Evolutionary conservation across 2,113 vertebrate genomes (phyloP), one percentile per base, ranked within the genome.

Genomic region (Passer montanus): DNA sequence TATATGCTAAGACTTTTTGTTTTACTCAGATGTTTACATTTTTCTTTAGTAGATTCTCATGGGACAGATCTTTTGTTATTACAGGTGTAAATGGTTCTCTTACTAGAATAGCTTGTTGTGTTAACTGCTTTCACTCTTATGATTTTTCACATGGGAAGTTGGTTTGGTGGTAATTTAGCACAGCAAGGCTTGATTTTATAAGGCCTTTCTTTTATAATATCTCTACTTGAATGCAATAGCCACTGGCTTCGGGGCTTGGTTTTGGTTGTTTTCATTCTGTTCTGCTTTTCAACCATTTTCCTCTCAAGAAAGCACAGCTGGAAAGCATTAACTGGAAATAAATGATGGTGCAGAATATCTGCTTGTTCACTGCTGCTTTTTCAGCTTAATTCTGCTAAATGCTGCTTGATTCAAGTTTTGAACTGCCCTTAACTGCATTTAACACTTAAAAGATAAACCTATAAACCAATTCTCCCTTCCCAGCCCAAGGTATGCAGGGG

Each of bases 341-440:
- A 94, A 94, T 74, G 74, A 90, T 77, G 44, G 60, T 91, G 84
- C 63, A 63, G 74, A 69, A 50, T 94, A 90, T 90, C 46, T 91
- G 78, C 75, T 76, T 91, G 87, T 46, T 95, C 70, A 55, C 9
- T 85, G 74, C 46, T 87, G 84, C 35, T 55, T 64, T 94, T 95
- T 79, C 67, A 83, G 67, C 63, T 73, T 83, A 37, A 76, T 80
- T 83, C 59, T 73, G 26, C 63, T 66, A 44, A 82, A 64, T 50
- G 53, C 44, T 68, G 50, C 62, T 62, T 17, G 37, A 35, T 47
- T 68, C 53, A 87, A 89, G 70, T 90, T 87, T 72, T 73, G 84
- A 93, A 31, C 62, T 66, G 22, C 27, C 22, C 9, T 30, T 89
- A 73, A 69, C 31, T 86, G 58, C 70, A 11, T 90, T 92, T 92